Base-by-base conservation (phyloP, 2,113 vertebrate species). In the Cynocephalus volans region DNA sequence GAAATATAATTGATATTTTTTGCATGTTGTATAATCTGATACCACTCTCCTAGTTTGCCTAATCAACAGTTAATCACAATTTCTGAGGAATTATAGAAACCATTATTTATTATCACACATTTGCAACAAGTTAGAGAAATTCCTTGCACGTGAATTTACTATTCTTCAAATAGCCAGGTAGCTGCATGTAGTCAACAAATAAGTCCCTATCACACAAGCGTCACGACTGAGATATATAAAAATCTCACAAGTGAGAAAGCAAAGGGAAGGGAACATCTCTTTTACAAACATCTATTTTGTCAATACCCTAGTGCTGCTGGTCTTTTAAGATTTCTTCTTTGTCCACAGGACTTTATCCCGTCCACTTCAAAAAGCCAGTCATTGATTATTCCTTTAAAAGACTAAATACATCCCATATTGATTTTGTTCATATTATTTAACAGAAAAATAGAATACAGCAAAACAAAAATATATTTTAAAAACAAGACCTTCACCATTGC, bases 201-300 rank as follows among this genome's bases (percentile, higher is more conserved):
- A 80, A 3, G 54, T 18, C n/a, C 26, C 67, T 77, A 50, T 85
- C 65, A 33, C 36, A 82, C 62, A 83, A 86, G 28, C 23, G 80
- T 48, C 69, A 80, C 84, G 6, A 91, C 17, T 36, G 33, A 79
- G 9, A 87, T 41, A 45, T 13, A 69, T 0, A 80, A 90, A 77
- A 70, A 31, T 65, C 18, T 86, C 76, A 83, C 41, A 92, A 21
- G 1, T 56, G 23, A 75, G 36, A 84, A 41, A 88, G 48, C 6
- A 95, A 89, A 93, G 28, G 45, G 70, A 96, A 96, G 19, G 17
- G 18, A 86, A 48, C 15, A 67, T 85, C 50, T 54, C 41, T 90
- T 50, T 95, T 26, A 84, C 21, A 85, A 83, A 82, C 36, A 65
- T 58, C 86, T 80, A 83, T 19, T 65, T 86, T 92, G 77, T 80